A percentile compares a stretch with the other conserved stretches of the same genome.
Conservation (phyloP, 2,888 invertebrate genomes). For the Xestoiulus laeticollis region DNA sequence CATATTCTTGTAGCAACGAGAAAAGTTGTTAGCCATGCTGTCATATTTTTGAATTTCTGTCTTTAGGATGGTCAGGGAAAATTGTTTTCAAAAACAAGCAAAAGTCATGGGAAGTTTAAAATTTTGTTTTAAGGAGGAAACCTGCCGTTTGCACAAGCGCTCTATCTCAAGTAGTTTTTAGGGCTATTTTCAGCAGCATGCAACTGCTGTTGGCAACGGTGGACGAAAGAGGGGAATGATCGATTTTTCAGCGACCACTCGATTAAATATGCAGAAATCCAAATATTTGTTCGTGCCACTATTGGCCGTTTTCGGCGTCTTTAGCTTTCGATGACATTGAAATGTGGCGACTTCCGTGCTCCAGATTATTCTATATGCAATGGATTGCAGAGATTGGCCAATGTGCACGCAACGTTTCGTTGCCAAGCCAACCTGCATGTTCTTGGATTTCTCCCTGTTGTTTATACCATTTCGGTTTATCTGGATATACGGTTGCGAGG, state of each 20-base stretch:
- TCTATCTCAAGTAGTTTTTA: background rate
- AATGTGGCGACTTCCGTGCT: background rate
- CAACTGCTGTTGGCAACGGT: background rate
- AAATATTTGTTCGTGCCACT: background rate
- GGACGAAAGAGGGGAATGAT: background rate
- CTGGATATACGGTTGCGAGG: background rate
- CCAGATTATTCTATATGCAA: background rate
- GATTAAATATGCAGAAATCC: conserved; percentile 19
- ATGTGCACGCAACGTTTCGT: background rate
- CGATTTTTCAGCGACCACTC: background rate
- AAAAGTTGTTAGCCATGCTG: too few relatives aligned
- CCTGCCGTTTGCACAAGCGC: background rate
- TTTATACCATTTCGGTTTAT: background rate
- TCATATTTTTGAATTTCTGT: too few relatives aligned
- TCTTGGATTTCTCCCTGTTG: background rate
- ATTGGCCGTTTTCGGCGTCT: background rate
- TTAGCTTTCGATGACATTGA: background rate
- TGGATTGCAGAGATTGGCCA: background rate
- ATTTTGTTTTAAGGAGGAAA: too few relatives aligned
- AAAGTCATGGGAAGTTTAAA: background rate
- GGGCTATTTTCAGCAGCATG: background rate
- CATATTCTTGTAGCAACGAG: too few relatives aligned
- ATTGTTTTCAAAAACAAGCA: too few relatives aligned
- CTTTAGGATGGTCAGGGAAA: too few relatives aligned
- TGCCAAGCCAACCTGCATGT: background rate